Percentiles rank a stretch among this genome's conserved stretches.
Conservation (phyloP, 2,797 vertebrate genomes). For the Pseudomugil gertrudae region DNA sequence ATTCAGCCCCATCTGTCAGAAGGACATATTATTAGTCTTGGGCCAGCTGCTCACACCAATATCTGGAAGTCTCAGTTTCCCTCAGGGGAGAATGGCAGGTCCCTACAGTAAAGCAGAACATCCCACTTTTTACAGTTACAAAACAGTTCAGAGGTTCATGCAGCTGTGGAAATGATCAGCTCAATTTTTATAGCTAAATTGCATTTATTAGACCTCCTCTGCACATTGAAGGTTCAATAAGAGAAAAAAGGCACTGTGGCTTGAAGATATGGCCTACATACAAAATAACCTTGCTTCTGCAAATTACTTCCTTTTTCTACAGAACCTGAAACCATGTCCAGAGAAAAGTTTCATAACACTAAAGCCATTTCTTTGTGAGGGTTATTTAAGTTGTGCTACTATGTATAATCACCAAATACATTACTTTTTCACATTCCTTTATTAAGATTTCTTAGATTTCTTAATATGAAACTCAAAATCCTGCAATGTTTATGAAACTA, state of each 20-base stretch:
- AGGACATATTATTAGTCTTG: slow-evolving; percentile 64
- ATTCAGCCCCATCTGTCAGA: slow-evolving; percentile 71
- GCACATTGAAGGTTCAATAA: slow-evolving; percentile 1
- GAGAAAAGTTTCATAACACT: slow-evolving; percentile 49
- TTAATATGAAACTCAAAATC: background rate
- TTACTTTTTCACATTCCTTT: background rate
- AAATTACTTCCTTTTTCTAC: slow-evolving; percentile 73
- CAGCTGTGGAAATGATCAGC: background rate
- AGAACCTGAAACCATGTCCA: slow-evolving; percentile 48
- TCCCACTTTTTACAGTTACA: slow-evolving; percentile 1
- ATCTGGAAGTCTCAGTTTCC: slow-evolving; percentile 41
- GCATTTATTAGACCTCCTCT: background rate
- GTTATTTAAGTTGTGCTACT: background rate
- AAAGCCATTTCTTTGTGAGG: background rate
- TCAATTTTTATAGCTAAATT: background rate
- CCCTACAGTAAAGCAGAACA: slow-evolving; percentile 29
- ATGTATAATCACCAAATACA: background rate
- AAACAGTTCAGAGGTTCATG: background rate
- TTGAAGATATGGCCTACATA: slow-evolving; percentile 37
- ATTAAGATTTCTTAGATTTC: background rate
- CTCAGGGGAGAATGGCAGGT: slow-evolving; percentile 31
- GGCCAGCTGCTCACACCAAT: slow-evolving; percentile 68
- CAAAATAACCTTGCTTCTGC: slow-evolving; percentile 25
- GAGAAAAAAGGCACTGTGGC: slow-evolving; percentile 5
- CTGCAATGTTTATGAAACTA: background rate